phyloP scores from a whole-genome alignment of 2,797 vertebrate species.

The Agapornis canus region DNA sequence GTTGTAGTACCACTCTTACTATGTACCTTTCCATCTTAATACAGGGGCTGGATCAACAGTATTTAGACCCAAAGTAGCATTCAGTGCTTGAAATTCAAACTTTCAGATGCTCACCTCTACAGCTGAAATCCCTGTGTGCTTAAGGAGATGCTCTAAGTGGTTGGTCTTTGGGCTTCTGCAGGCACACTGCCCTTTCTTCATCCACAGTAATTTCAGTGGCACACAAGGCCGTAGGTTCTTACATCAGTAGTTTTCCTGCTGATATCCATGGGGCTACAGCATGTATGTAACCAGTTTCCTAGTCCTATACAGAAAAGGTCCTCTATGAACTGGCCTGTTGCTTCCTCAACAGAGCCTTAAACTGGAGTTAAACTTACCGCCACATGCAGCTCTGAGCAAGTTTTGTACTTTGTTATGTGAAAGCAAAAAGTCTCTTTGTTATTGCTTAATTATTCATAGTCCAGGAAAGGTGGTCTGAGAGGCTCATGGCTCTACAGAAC shows the following conservation, averaged over 20 bases:
- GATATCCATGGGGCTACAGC: background rate
- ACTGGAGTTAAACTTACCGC: background rate
- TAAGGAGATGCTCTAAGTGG: background rate
- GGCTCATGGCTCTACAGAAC: background rate
- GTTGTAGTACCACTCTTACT: background rate
- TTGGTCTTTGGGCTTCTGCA: background rate
- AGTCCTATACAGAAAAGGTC: background rate
- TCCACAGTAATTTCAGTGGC: background rate
- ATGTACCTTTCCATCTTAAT: background rate
- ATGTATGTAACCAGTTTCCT: background rate
- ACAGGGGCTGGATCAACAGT: background rate
- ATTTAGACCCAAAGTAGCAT: background rate
- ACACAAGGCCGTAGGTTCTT: background rate
- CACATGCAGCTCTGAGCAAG: background rate
- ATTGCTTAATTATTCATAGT: background rate
- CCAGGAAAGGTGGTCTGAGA: background rate
- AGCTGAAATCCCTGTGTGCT: background rate
- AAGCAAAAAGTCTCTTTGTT: background rate
- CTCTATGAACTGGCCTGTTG: background rate
- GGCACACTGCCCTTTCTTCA: background rate
- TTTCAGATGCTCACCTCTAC: background rate
- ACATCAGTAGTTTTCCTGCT: background rate
- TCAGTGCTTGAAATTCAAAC: background rate
- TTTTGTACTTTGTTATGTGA: background rate
- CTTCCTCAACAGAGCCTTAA: background rate